Evolutionary conservation across 1,140 invertebrate genomes (phyloP).

Genomic region (Druon quercuslanigerum): DNA sequence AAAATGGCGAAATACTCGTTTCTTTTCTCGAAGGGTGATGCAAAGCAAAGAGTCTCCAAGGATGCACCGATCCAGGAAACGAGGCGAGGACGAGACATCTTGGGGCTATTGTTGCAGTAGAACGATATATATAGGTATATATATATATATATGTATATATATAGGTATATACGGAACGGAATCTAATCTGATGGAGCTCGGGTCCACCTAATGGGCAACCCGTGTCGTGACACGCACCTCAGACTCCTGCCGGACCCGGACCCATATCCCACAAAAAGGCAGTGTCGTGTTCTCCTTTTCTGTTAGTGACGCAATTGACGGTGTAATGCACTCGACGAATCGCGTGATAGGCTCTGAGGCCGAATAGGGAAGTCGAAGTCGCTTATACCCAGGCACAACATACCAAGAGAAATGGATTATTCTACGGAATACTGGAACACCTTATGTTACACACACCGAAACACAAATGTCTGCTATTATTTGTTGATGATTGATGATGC

Average conservation of each 20-base stretch:
- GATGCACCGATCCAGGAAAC: slow-evolving; percentile 54
- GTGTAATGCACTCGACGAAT: slow-evolving; percentile 27
- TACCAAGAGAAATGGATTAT: slow-evolving; percentile 21
- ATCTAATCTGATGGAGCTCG: slow-evolving; percentile 71
- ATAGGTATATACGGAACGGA: slow-evolving; percentile 52
- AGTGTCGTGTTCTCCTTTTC: slow-evolving; percentile 63
- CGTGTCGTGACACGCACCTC: slow-evolving; percentile 71
- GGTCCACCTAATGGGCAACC: slow-evolving; percentile 72
- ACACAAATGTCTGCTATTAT: slow-evolving; percentile 13
- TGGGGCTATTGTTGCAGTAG: slow-evolving; percentile 51
- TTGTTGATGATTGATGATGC: slow-evolving; percentile 22
- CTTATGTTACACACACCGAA: not conserved
- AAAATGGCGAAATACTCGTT: not conserved
- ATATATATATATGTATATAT: slow-evolving; percentile 31
- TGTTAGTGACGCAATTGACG: slow-evolving; percentile 32
- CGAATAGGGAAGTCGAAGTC: slow-evolving; percentile 10
- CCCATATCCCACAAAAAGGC: slow-evolving; percentile 54
- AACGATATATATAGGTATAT: slow-evolving; percentile 34
- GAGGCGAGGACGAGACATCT: slow-evolving; percentile 43
- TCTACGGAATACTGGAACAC: slow-evolving; percentile 3
- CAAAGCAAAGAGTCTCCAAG: slow-evolving; percentile 33
- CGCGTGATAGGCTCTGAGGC: slow-evolving; percentile 5
- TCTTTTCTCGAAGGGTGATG: slow-evolving; percentile 34
- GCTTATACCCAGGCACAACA: not conserved
- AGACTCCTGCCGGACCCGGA: slow-evolving; percentile 51